Conservation (phyloP, 2,113 vertebrate genomes). For the Hippocampus zosterae region DNA sequence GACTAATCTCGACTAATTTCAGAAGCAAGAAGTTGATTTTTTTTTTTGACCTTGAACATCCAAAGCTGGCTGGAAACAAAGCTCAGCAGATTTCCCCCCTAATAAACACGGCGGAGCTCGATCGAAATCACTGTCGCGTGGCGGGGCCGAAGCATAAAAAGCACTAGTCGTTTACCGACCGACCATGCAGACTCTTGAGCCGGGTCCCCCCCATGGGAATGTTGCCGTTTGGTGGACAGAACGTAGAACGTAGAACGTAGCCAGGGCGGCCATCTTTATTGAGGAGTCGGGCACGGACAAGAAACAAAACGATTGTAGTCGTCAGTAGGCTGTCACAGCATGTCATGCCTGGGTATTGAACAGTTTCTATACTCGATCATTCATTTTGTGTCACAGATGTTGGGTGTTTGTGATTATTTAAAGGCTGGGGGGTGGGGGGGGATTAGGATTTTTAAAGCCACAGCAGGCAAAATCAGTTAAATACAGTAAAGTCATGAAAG, state of each 20-base stretch:
- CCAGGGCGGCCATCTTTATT: too few relatives aligned
- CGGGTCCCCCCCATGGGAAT: conserved; percentile 35
- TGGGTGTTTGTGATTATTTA: neutral
- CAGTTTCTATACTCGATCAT: neutral
- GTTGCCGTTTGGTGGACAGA: conserved; percentile 36
- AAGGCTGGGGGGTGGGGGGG: neutral
- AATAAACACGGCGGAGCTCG: conserved; percentile 36
- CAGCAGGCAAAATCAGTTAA: conserved; percentile 2
- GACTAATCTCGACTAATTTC: conserved; percentile 54
- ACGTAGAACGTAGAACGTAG: neutral
- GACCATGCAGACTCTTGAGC: conserved; percentile 41
- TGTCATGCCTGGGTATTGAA: too few relatives aligned
- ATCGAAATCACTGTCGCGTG: conserved; percentile 45
- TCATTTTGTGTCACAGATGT: neutral
- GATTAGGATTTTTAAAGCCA: conserved; percentile 7
- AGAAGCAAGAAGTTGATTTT: conserved; percentile 6
- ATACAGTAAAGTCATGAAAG: conserved; percentile 8
- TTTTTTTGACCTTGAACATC: conserved; percentile 13
- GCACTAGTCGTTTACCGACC: conserved; percentile 39
- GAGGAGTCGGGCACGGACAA: too few relatives aligned
- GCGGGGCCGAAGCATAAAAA: conserved; percentile 46
- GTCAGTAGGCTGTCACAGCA: too few relatives aligned
- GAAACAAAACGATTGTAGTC: too few relatives aligned
- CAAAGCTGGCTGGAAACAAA: conserved; percentile 36
- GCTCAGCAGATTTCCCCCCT: conserved; percentile 10